Percentiles rank a stretch among this genome's conserved stretches.
These are phyloP conservation scores for Neodiprion virginianus DNA, from an alignment of 1,140 invertebrate species.

Conservation along the genomic window DNA sequence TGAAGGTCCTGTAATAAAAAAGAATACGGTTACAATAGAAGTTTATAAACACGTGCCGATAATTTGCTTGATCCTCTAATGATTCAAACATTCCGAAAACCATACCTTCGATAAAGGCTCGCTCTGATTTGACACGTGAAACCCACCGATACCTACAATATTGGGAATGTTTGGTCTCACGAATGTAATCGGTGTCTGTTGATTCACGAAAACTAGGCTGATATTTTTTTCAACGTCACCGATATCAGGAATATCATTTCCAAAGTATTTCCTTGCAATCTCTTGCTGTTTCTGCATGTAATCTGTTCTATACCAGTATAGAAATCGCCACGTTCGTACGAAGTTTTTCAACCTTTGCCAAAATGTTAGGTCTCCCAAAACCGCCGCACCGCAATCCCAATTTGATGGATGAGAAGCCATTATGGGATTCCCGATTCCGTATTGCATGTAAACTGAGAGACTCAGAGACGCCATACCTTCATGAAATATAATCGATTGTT, in stretches of 20 bases:
- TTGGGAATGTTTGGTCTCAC: slow-evolving; percentile 63
- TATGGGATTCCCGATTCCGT: slow-evolving; percentile 24
- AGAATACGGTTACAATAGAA: neutral
- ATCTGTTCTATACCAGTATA: neutral
- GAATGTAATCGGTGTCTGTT: slow-evolving; percentile 62
- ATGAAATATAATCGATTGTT: too few relatives aligned
- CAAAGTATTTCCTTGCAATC: slow-evolving; percentile 51
- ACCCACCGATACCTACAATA: slow-evolving; percentile 61
- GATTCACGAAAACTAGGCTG: slow-evolving; percentile 63
- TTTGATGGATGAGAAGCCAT: slow-evolving; percentile 35
- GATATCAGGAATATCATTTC: slow-evolving; percentile 7
- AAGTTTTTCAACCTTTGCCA: slow-evolving; percentile 30
- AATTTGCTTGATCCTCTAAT: too few relatives aligned
- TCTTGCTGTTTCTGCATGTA: slow-evolving; percentile 45
- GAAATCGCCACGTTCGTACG: slow-evolving; percentile 11
- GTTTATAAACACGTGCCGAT: too few relatives aligned
- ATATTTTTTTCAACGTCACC: slow-evolving; percentile 46
- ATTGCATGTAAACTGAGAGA: neutral
- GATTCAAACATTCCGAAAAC: too few relatives aligned
- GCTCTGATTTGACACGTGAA: slow-evolving; percentile 50
- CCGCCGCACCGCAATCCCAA: slow-evolving; percentile 28
- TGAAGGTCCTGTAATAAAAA: slow-evolving; percentile 50
- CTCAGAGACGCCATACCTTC: slow-evolving; percentile 29
- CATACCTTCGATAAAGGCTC: slow-evolving; percentile 41
- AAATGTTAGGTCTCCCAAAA: slow-evolving; percentile 22